These are phyloP conservation scores for Lethrus apterus DNA, from an alignment of 1,140 invertebrate species.

Conservation along the genomic window DNA sequence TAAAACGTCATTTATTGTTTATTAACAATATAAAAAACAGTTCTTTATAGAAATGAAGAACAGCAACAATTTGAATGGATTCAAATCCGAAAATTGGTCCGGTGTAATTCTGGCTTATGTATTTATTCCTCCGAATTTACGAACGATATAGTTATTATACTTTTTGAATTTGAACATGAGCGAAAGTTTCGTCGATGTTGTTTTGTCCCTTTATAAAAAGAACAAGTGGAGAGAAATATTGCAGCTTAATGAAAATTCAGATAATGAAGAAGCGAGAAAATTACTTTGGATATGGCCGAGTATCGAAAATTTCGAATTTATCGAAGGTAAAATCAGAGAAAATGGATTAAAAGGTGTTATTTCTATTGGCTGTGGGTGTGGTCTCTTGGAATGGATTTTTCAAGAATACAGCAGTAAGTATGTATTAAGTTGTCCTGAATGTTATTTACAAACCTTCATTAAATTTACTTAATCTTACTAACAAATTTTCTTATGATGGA, in stretches of 20 bases:
- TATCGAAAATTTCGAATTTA: constrained; percentile 42
- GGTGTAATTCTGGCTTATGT: too few relatives aligned
- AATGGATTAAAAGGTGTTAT: constrained; percentile 38
- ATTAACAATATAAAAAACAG: too few relatives aligned
- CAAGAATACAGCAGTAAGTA: constrained; percentile 42
- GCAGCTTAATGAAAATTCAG: constrained; percentile 26
- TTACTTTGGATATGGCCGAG: constrained; percentile 54
- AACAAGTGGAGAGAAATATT: constrained; percentile 33
- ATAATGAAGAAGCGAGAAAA: constrained; percentile 33
- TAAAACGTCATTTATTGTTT: too few relatives aligned
- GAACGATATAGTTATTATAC: too few relatives aligned
- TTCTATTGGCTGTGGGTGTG: constrained; percentile 52
- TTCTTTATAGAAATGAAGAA: too few relatives aligned
- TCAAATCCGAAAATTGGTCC: too few relatives aligned
- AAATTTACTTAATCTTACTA: too few relatives aligned
- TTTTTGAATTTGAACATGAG: constrained; percentile 19
- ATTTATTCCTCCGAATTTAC: too few relatives aligned
- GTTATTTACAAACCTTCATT: too few relatives aligned
- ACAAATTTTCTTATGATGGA: too few relatives aligned
- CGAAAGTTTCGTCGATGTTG: constrained; percentile 22
- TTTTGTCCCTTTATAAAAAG: constrained; percentile 24
- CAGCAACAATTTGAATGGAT: too few relatives aligned
- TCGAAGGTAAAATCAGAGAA: constrained; percentile 35
- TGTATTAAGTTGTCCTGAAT: constrained; percentile 8
- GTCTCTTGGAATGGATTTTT: constrained; percentile 51